These are phyloP conservation scores for Tachina fera DNA, from an alignment of 2,888 invertebrate species.

Conservation along the genomic window DNA sequence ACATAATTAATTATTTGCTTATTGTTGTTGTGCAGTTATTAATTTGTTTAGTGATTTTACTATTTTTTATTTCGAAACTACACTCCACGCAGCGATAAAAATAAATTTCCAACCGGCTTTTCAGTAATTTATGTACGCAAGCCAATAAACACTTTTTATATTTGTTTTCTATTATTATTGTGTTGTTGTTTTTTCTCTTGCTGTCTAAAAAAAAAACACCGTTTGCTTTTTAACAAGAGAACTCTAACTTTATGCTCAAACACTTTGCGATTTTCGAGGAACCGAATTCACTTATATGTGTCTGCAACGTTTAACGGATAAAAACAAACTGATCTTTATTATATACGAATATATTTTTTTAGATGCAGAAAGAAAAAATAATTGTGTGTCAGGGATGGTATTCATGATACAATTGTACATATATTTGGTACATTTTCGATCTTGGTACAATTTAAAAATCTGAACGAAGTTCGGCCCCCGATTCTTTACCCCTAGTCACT, in stretches of 20 bases:
- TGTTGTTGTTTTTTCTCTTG: conserved; percentile 8
- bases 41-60: conserved; percentile 8
- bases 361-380: neutral
- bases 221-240: conserved; percentile 25
- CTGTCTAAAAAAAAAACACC: conserved; percentile 19
- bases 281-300: conserved; percentile 2
- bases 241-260: neutral
- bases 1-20: conserved; percentile 45
- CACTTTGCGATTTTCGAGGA: neutral
- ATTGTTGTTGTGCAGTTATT: conserved; percentile 28
- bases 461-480: too few relatives aligned
- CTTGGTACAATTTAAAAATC: too few relatives aligned
- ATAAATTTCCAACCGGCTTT: conserved; percentile 47
- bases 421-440: too few relatives aligned
- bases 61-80: conserved; percentile 39
- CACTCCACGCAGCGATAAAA: neutral
- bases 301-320: conserved; percentile 43
- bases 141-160: neutral
- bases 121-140: conserved; percentile 6
- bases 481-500: too few relatives aligned
- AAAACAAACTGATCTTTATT: conserved; percentile 59
- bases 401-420: too few relatives aligned
- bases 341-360: conserved; percentile 36
- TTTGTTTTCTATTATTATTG: conserved; percentile 22
- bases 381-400: too few relatives aligned